A percentile compares a stretch with the other conserved stretches of the same genome.
Evolutionary conservation across 2,113 vertebrate genomes (phyloP).

Genomic region (Rhegmatorhina hoffmannsi): DNA sequence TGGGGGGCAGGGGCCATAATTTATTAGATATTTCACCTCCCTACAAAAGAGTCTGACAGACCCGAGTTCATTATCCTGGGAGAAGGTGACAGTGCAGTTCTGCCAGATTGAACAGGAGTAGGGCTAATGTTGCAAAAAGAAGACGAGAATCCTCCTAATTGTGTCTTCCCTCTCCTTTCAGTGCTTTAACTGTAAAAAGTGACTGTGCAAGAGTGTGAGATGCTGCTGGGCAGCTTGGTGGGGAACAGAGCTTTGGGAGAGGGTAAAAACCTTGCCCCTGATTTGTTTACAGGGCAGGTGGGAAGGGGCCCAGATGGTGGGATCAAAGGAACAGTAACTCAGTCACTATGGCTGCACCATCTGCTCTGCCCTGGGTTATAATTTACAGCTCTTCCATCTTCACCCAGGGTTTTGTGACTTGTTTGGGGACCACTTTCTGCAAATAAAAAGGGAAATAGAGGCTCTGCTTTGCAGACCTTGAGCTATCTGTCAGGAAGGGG

Average conservation of each 20-base stretch:
- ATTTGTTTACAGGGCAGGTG: not conserved
- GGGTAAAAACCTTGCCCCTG: not conserved
- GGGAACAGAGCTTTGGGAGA: not conserved
- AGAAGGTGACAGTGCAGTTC: not conserved
- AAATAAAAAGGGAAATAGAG: not conserved
- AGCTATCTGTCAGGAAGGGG: not conserved
- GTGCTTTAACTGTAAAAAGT: not conserved
- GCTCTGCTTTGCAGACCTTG: not conserved
- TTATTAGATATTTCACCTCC: not conserved
- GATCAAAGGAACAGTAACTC: constrained; percentile 25
- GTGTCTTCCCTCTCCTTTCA: not conserved
- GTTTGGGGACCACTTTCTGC: not conserved
- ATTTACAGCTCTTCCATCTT: not conserved
- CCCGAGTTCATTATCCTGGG: not conserved
- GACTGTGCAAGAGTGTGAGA: not conserved
- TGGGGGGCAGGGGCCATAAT: not conserved
- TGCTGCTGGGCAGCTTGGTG: not conserved
- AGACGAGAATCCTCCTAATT: not conserved
- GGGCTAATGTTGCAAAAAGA: not conserved
- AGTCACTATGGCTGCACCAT: not conserved
- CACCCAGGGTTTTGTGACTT: not conserved
- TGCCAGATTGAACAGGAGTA: not conserved
- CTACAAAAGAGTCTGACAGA: not conserved
- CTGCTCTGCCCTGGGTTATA: not conserved
- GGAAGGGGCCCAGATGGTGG: not conserved